Evolutionary conservation across 2,113 vertebrate genomes (phyloP).

Genomic region (Sinocyclocheilus rhinocerous): DNA sequence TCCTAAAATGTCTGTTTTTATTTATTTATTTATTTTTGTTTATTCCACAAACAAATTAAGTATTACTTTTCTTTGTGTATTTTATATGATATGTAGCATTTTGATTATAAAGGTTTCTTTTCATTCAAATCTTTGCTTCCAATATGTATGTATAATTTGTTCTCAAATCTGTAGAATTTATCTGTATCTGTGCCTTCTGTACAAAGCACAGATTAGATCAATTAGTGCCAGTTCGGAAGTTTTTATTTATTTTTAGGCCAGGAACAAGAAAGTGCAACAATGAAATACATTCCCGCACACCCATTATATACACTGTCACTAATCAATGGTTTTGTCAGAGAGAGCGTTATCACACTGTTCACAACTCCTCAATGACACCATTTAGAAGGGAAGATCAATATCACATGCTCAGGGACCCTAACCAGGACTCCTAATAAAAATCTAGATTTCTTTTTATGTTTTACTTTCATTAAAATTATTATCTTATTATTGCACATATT

Average conservation of each 20-base stretch:
- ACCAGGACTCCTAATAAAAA: background rate
- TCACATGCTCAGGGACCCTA: background rate
- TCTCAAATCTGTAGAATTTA: no score
- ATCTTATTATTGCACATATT: background rate
- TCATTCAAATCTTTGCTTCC: background rate
- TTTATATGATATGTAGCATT: background rate
- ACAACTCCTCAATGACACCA: no score
- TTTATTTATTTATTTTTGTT: background rate
- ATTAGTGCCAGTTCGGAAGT: background rate
- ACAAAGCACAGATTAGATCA: background rate
- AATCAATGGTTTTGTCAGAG: no score
- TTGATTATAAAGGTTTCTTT: background rate
- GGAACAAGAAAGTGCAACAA: background rate
- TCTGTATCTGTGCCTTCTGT: background rate
- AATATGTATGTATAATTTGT: background rate
- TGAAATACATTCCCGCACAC: background rate
- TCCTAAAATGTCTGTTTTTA: background rate
- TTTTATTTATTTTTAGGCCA: background rate
- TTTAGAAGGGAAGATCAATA: no score
- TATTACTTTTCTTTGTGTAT: background rate
- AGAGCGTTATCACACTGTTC: no score
- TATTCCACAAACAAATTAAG: background rate
- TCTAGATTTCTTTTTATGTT: no score
- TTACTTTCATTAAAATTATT: background rate
- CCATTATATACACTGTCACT: background rate